Conservation (phyloP, 2,888 invertebrate species). For the Diarsia rubi region DNA sequence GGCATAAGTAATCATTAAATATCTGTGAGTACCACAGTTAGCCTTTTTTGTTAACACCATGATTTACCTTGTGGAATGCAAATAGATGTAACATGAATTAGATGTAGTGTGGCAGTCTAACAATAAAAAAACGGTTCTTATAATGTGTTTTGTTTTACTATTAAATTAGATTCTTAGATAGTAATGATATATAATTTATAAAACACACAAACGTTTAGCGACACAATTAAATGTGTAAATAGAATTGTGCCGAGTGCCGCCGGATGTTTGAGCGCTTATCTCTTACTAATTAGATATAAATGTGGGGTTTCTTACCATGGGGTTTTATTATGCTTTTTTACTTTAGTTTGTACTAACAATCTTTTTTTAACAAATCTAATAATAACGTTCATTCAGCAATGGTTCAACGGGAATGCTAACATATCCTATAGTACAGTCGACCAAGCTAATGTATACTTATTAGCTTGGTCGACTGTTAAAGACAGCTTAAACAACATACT, state of each 20-base stretch:
- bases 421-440: no score
- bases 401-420: background rate
- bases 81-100: no score
- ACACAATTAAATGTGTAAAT: conserved; percentile 69
- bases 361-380: no score
- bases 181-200: conserved; percentile 38
- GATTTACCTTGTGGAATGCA: no score
- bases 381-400: background rate
- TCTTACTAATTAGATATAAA: conserved; percentile 59
- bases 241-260: conserved; percentile 64
- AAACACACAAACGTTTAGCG: conserved; percentile 58
- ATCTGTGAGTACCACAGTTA: no score
- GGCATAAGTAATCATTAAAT: no score
- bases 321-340: background rate
- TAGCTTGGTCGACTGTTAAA: no score
- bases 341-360: background rate
- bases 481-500: no score
- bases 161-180: background rate
- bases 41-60: no score
- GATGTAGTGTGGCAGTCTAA: background rate
- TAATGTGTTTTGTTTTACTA: background rate
- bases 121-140: background rate
- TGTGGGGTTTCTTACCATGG: conserved; percentile 22
- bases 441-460: no score
- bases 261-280: conserved; percentile 75